Conservation (phyloP, 2,797 vertebrate genomes). For the Tragopan temminckii region DNA sequence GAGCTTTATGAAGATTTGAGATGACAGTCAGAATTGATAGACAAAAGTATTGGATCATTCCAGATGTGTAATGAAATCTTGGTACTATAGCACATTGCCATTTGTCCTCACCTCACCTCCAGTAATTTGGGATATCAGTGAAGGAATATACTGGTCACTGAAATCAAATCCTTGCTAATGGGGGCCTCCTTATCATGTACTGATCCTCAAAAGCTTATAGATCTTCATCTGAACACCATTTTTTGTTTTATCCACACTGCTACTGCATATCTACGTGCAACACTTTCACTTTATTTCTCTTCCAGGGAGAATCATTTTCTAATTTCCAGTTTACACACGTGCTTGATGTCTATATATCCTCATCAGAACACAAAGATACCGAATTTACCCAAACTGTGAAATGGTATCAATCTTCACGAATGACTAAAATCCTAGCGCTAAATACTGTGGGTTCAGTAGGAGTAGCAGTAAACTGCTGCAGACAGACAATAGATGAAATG, state of each 20-base stretch:
- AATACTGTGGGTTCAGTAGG: background rate
- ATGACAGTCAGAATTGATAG: background rate
- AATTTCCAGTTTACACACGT: rapidly evolving
- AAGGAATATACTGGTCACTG: background rate
- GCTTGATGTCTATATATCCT: background rate
- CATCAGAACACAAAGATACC: background rate
- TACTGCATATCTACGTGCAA: background rate
- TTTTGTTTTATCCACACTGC: background rate
- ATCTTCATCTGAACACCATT: background rate
- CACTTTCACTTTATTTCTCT: background rate
- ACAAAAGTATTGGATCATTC: background rate
- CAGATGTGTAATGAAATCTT: background rate
- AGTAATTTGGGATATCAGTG: background rate
- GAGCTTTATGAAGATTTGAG: background rate
- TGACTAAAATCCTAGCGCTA: background rate
- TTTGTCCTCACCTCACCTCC: background rate
- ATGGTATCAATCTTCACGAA: background rate
- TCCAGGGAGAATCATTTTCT: background rate
- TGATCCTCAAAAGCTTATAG: background rate
- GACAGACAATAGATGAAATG: background rate
- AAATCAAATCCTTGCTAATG: background rate
- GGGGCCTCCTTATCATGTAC: background rate
- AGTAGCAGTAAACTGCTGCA: background rate
- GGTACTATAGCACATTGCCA: background rate
- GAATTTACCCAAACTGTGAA: background rate